Evolutionary conservation across 2,113 vertebrate genomes (phyloP), one percentile per base, ranked within the genome.

Genomic region (Laticauda laticaudata): DNA sequence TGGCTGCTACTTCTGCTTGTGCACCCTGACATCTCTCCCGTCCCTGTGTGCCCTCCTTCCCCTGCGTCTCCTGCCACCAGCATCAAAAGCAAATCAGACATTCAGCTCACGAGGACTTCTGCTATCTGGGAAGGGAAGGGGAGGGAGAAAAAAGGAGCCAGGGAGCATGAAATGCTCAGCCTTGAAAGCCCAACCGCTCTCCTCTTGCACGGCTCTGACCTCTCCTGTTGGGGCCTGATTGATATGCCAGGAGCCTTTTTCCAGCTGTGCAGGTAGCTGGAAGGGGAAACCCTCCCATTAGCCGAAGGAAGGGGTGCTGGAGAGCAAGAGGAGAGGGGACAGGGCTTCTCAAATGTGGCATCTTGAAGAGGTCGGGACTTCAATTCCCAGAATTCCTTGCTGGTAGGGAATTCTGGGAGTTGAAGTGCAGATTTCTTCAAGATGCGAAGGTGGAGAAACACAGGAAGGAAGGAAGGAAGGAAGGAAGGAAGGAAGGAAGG

Each of bases 241-340:
- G 61, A 86, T 90, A 89, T 89, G 89, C 92, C n/a, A 8, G 0
- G 53, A 64, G 15, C 20, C 92, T 45, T 85, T 39, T 64, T 45
- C 86, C 45, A 57, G 95, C 61, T 54, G 48, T n/a, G 3, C 87
- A 75, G 91, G 34, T 45, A 57, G 24, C 57, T 45, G 34, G 18
- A 89, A 34, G 59, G 85, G 55, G 86, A 93, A 96, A 64, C 89
- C 75, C 23, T 48, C 53, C 45, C 92, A 55, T 93, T 55, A 39
- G 90, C 18, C 45, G 26, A 48, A 54, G 5, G 24, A 43, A 15
- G 53, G 39, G 75, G 10, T 45, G 75, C 39, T n/a, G 86, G 48
- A 51, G 26, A 11, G 26, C 34, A 48, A 51, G 5, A 3, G 23
- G 24, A 29, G 43, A 9, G 8, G 48, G 8, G 48, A 51, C 18